phyloP scores from a whole-genome alignment of 2,797 vertebrate species.

The Tragelaphus eurycerus region DNA sequence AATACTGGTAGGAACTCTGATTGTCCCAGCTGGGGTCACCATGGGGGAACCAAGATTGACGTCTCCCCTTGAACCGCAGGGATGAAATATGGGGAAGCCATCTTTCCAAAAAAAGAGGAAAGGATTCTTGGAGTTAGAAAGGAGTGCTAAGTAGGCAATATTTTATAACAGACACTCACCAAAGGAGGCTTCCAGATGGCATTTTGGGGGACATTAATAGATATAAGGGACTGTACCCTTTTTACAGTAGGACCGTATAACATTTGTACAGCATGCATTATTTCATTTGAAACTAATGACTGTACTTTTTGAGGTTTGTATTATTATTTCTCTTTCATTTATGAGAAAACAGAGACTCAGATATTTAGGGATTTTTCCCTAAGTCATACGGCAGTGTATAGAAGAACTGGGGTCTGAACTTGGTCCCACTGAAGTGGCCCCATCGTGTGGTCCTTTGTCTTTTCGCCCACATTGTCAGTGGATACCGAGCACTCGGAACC shows the following conservation, averaged over 20 bases:
- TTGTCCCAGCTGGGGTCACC: not conserved
- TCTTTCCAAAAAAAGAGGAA: not conserved
- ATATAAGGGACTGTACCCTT: not conserved
- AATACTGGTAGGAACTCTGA: not conserved
- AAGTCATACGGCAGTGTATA: not conserved
- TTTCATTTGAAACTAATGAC: not conserved
- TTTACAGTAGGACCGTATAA: not conserved
- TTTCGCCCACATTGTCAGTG: not conserved
- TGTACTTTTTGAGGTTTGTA: not conserved
- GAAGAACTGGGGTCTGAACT: not conserved
- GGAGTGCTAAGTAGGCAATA: not conserved
- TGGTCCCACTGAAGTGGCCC: not conserved
- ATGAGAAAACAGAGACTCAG: not conserved
- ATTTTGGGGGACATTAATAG: not conserved
- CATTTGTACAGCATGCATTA: not conserved
- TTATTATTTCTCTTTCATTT: not conserved
- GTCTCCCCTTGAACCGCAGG: not conserved
- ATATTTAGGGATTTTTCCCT: not conserved
- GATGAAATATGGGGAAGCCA: not conserved
- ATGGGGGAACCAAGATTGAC: not conserved
- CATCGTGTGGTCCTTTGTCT: not conserved
- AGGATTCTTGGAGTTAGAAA: not conserved
- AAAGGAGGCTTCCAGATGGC: not conserved
- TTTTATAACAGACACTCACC: not conserved
- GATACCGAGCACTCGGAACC: not conserved